Conservation (phyloP, 2,888 invertebrate genomes). For the Argynnis bischoffii region DNA sequence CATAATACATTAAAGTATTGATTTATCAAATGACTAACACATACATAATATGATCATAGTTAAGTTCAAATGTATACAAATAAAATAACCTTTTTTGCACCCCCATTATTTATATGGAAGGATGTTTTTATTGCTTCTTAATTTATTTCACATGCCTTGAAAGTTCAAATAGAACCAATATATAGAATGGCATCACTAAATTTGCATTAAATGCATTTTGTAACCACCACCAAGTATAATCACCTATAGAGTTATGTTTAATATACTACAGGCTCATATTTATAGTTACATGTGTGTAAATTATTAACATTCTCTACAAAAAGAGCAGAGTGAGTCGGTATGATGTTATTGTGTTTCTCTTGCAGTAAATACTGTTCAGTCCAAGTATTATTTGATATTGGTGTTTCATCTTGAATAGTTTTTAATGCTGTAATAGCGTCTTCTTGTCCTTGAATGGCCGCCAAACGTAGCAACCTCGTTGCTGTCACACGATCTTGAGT, state of each 20-base stretch:
- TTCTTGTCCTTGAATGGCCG: conserved; percentile 83
- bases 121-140: no score
- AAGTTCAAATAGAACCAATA: background rate
- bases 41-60: no score
- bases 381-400: conserved; percentile 52
- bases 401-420: conserved; percentile 52
- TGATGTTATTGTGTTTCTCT: conserved; percentile 48
- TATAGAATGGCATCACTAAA: background rate
- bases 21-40: no score
- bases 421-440: conserved; percentile 81
- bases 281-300: conserved; percentile 45
- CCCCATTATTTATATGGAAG: no score
- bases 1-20: no score
- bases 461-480: conserved; percentile 73
- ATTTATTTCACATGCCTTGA: no score
- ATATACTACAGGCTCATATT: conserved; percentile 53
- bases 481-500: conserved; percentile 75
- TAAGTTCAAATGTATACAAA: no score
- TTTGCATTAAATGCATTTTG: conserved; percentile 16
- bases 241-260: conserved; percentile 36
- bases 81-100: no score
- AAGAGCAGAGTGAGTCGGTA: conserved; percentile 62
- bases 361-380: conserved; percentile 47
- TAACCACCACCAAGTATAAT: conserved; percentile 26
- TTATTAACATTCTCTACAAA: conserved; percentile 65